phyloP scores from a whole-genome alignment of 2,113 vertebrate genomes.

The Crotophaga sulcirostris region DNA sequence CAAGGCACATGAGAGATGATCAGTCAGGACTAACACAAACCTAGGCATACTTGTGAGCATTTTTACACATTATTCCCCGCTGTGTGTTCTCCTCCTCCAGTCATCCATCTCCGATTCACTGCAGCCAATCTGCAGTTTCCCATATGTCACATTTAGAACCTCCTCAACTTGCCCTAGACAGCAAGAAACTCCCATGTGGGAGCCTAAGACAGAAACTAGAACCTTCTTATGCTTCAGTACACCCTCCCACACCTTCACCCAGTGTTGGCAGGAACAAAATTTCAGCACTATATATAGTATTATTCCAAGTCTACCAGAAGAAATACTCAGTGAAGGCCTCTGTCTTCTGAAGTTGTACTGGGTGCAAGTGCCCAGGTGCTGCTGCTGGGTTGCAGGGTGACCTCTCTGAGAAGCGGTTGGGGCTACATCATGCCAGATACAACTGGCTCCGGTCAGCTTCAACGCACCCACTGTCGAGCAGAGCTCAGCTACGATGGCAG shows the following conservation, averaged over 20 bases:
- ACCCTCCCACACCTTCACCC: background rate
- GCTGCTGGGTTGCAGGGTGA: fast-evolving
- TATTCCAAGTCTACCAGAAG: background rate
- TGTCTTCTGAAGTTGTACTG: background rate
- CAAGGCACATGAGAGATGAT: background rate
- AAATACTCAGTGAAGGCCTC: background rate
- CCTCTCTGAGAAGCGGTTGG: fast-evolving
- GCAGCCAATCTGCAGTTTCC: background rate
- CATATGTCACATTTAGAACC: background rate
- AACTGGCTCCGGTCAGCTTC: background rate
- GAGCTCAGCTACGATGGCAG: fast-evolving
- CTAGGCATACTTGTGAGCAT: background rate
- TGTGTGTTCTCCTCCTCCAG: background rate
- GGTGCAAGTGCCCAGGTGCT: background rate
- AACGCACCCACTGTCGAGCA: background rate
- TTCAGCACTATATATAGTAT: background rate
- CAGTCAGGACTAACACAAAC: background rate
- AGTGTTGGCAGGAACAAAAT: background rate
- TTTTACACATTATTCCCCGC: background rate
- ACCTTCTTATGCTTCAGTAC: background rate
- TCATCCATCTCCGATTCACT: background rate
- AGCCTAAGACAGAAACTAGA: background rate
- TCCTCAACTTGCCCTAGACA: background rate
- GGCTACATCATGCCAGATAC: background rate
- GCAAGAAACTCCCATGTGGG: background rate